These are phyloP conservation scores for Contarinia nasturtii DNA, from an alignment of 1,140 invertebrate species.

Conservation along the genomic window DNA sequence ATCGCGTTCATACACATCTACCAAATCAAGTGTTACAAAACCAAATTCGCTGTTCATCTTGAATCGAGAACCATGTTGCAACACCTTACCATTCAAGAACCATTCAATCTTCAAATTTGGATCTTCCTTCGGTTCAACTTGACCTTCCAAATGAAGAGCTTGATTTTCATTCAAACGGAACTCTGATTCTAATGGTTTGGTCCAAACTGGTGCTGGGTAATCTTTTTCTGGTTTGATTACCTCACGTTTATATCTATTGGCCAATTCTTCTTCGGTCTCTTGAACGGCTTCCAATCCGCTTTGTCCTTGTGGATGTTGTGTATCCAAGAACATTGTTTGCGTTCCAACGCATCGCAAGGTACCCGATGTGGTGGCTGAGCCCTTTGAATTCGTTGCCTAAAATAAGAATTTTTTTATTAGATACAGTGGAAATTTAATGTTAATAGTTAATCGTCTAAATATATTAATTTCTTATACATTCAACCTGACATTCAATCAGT, in stretches of 20 bases:
- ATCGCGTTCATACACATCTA: constrained; percentile 79
- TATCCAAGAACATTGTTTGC: constrained; percentile 61
- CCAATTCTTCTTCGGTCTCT: constrained; percentile 59
- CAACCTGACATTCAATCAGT: too few relatives aligned
- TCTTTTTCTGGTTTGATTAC: constrained; percentile 45
- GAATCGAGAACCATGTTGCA: constrained; percentile 68
- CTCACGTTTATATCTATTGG: constrained; percentile 44
- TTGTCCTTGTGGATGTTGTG: constrained; percentile 76
- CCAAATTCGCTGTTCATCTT: constrained; percentile 83
- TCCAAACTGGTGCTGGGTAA: constrained; percentile 77
- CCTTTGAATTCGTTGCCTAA: constrained; percentile 79
- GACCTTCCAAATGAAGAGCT: constrained; percentile 77
- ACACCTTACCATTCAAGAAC: constrained; percentile 79
- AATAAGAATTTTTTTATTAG: too few relatives aligned
- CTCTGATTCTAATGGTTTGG: constrained; percentile 58
- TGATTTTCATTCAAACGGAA: constrained; percentile 78
- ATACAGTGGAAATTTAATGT: too few relatives aligned
- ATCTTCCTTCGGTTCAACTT: constrained; percentile 90
- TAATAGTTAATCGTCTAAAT: too few relatives aligned
- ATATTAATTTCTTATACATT: too few relatives aligned
- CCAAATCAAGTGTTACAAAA: constrained; percentile 75
- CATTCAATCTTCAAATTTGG: constrained; percentile 86
- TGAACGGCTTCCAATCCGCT: constrained; percentile 69
- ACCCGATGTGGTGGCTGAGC: constrained; percentile 71
- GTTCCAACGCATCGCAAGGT: constrained; percentile 64